A percentile compares a stretch with the other conserved stretches of the same genome.
Conservation (phyloP, 2,113 vertebrate species). For the Ophthalmolycus amberensis region DNA sequence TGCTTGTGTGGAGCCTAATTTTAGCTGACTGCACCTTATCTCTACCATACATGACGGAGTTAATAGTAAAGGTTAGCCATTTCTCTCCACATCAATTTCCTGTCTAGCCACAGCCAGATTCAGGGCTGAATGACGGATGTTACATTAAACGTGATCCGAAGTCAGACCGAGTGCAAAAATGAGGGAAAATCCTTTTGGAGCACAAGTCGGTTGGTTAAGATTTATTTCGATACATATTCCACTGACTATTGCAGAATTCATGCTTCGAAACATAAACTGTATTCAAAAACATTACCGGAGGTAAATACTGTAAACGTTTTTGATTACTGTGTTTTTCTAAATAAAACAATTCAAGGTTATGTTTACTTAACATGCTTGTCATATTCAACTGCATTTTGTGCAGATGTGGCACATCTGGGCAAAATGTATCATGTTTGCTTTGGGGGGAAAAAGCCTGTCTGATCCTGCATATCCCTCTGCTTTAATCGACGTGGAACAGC, state of each 20-base stretch:
- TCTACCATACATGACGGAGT: slow-evolving; percentile 20
- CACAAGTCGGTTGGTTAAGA: not conserved
- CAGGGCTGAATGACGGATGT: slow-evolving; percentile 45
- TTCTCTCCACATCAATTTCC: slow-evolving; percentile 69
- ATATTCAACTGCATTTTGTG: not conserved
- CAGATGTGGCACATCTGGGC: slow-evolving; percentile 6
- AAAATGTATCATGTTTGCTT: slow-evolving; percentile 24
- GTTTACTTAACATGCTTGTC: slow-evolving; percentile 28
- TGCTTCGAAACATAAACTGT: slow-evolving; percentile 40
- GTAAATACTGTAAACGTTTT: slow-evolving; percentile 46
- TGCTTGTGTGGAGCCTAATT: slow-evolving; percentile 39
- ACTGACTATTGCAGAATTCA: slow-evolving; percentile 30
- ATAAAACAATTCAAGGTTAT: slow-evolving; percentile 31
- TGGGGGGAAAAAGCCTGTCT: not conserved
- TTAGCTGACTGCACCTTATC: slow-evolving; percentile 56
- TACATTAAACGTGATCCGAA: slow-evolving; percentile 60
- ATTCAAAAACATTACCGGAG: slow-evolving; percentile 31
- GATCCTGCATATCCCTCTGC: slow-evolving; percentile 8
- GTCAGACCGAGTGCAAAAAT: slow-evolving; percentile 25
- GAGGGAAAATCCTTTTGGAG: slow-evolving; percentile 38
- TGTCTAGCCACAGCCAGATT: slow-evolving; percentile 55
- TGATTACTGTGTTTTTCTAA: slow-evolving; percentile 34
- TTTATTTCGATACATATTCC: slow-evolving; percentile 36
- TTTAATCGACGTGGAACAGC: not conserved
- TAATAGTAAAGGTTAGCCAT: slow-evolving; percentile 48